These are phyloP conservation scores for Drosophila kanekoi DNA, from an alignment of 2,888 invertebrate genomes.

Conservation along the genomic window DNA sequence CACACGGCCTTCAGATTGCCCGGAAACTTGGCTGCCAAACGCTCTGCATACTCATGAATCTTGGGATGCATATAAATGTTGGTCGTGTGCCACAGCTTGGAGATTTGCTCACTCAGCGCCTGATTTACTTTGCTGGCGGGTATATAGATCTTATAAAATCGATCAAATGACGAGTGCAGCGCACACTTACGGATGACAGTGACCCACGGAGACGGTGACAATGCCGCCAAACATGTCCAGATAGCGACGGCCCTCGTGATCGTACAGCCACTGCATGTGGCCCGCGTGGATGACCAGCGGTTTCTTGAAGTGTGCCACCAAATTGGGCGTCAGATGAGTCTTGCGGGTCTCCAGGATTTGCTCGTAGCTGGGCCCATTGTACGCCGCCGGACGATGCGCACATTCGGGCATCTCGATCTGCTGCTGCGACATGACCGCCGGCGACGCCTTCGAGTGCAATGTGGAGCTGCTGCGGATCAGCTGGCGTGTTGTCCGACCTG, in stretches of 20 bases:
- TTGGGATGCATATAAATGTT: constrained; percentile 96
- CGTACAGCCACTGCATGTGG: constrained; percentile 96
- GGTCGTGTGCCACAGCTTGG: constrained; percentile 95
- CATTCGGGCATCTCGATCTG: constrained; percentile 82
- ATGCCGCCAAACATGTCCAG: constrained; percentile 98
- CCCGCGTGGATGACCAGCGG: constrained; percentile 95
- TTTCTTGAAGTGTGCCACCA: constrained; percentile 91
- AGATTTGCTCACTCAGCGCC: constrained; percentile 92
- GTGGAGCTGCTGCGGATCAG: constrained; percentile 64
- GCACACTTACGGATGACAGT: constrained; percentile 96
- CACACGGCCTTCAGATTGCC: constrained; percentile 95
- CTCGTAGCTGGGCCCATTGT: constrained; percentile 88
- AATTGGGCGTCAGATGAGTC: constrained; percentile 89
- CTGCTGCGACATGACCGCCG: constrained; percentile 59
- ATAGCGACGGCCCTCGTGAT: constrained; percentile 93
- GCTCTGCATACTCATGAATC: constrained; percentile 95
- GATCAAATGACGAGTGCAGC: background rate
- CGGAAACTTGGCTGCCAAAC: constrained; percentile 92
- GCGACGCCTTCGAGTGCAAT: constrained; percentile 67
- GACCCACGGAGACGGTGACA: constrained; percentile 98
- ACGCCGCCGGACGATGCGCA: constrained; percentile 69
- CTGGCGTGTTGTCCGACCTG: constrained; percentile 23
- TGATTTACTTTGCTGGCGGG: constrained; percentile 91
- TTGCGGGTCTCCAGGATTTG: constrained; percentile 87
- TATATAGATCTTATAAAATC: background rate